A percentile compares a stretch with the other conserved stretches of the same genome.
Conservation (phyloP, 1,140 invertebrate genomes). For the Acyrthosiphon pisum region DNA sequence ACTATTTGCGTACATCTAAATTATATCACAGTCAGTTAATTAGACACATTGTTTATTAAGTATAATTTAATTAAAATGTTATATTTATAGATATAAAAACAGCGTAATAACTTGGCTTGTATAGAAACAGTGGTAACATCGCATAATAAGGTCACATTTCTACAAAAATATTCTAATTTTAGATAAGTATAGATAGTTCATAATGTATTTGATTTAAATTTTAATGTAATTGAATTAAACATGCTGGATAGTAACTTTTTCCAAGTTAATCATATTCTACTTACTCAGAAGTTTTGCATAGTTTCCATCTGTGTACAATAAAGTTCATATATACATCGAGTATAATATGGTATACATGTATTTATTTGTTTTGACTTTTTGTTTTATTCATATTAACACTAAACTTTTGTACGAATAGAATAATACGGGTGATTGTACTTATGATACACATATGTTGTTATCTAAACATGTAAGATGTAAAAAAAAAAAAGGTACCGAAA, state of each 20-base stretch:
- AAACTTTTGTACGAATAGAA: not conserved
- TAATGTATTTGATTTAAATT: not conserved
- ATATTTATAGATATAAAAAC: not conserved
- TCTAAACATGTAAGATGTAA: not conserved
- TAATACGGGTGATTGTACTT: not conserved
- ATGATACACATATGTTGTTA: not conserved
- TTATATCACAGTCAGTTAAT: not conserved
- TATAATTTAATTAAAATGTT: not conserved
- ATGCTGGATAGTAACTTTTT: not conserved
- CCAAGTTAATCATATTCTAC: not conserved
- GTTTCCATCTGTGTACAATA: not conserved
- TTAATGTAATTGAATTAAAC: not conserved
- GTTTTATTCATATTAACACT: not conserved
- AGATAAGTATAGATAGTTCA: not conserved
- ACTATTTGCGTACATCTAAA: not conserved
- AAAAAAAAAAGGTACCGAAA: not conserved
- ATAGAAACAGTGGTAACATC: too few species aligned
- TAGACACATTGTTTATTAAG: not conserved
- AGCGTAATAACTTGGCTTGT: not conserved
- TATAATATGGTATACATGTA: not conserved
- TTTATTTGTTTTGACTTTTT: not conserved
- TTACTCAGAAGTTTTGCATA: not conserved
- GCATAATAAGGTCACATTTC: not conserved
- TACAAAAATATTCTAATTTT: not conserved
- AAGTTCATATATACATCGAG: not conserved